Percentiles rank a stretch among this genome's conserved stretches.
Conservation (phyloP, 1,140 invertebrate genomes). For the Drosophila insularis region DNA sequence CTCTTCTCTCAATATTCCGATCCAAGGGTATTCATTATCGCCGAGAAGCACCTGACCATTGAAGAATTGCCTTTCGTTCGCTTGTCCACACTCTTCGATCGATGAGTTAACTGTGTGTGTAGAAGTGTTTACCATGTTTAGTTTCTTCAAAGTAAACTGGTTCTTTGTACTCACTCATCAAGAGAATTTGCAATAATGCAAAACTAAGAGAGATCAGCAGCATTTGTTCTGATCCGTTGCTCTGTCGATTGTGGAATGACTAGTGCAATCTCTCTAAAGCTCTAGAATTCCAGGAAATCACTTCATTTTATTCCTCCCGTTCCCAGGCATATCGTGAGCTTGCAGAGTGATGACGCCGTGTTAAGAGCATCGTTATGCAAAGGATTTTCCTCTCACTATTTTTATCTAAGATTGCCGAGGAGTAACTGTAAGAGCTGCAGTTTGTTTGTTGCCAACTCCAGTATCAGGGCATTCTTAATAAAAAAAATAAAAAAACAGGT, state of each 20-base stretch:
- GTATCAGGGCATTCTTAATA: neutral
- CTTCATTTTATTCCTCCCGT: too few species aligned
- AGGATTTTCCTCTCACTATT: constrained; percentile 7
- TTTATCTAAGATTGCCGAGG: constrained; percentile 26
- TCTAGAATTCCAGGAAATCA: too few species aligned
- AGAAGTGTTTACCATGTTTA: neutral
- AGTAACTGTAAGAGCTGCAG: constrained; percentile 14
- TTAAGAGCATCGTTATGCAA: constrained; percentile 21
- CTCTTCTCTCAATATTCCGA: constrained; percentile 24
- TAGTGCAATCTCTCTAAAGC: too few species aligned
- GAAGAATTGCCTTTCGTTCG: constrained; percentile 23
- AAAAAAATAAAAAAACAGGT: neutral
- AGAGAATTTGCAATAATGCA: constrained; percentile 5
- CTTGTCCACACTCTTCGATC: constrained; percentile 20
- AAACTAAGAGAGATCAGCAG: neutral
- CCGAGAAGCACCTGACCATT: neutral
- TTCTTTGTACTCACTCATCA: constrained; percentile 18
- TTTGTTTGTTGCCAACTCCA: neutral
- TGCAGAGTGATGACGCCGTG: constrained; percentile 13
- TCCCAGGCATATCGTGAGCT: constrained; percentile 20
- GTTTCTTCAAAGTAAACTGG: neutral
- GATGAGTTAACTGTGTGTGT: neutral
- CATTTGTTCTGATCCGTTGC: neutral
- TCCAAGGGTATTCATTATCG: constrained; percentile 31
- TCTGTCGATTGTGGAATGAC: neutral